phyloP scores from a whole-genome alignment of 2,797 vertebrate species.

The Hapalemur alaotrensis region DNA sequence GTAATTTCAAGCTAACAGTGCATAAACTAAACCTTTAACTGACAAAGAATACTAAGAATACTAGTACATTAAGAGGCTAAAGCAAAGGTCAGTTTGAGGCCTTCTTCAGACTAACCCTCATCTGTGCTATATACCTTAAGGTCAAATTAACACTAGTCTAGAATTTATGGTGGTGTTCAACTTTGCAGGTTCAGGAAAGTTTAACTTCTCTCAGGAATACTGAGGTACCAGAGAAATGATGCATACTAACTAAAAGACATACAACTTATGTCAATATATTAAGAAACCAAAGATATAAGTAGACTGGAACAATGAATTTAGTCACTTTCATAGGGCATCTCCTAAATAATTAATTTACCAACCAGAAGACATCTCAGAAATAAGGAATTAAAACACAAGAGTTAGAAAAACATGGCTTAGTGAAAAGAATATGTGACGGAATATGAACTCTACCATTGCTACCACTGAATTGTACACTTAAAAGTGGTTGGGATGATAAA shows the following conservation, averaged over 20 bases:
- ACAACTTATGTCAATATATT: background rate
- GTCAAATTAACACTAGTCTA: background rate
- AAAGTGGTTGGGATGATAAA: background rate
- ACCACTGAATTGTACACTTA: background rate
- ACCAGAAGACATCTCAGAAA: slow-evolving; percentile 6
- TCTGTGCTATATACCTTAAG: background rate
- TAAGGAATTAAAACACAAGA: slow-evolving; percentile 10
- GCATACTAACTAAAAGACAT: background rate
- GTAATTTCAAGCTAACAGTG: background rate
- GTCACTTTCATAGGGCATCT: background rate
- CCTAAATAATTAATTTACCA: background rate
- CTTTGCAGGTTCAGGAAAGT: background rate
- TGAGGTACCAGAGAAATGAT: background rate
- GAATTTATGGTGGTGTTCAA: background rate
- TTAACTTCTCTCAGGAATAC: background rate
- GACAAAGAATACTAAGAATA: background rate
- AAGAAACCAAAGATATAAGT: background rate
- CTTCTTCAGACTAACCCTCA: background rate
- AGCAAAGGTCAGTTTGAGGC: background rate
- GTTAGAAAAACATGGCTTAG: background rate
- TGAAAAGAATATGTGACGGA: background rate
- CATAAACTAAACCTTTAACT: background rate
- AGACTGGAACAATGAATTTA: background rate
- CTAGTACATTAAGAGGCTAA: background rate
- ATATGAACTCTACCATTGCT: background rate